Percentiles rank a stretch among this genome's conserved stretches.
Evolutionary conservation across 2,113 vertebrate species (phyloP).

Genomic region (Myrmecobius fasciatus): DNA sequence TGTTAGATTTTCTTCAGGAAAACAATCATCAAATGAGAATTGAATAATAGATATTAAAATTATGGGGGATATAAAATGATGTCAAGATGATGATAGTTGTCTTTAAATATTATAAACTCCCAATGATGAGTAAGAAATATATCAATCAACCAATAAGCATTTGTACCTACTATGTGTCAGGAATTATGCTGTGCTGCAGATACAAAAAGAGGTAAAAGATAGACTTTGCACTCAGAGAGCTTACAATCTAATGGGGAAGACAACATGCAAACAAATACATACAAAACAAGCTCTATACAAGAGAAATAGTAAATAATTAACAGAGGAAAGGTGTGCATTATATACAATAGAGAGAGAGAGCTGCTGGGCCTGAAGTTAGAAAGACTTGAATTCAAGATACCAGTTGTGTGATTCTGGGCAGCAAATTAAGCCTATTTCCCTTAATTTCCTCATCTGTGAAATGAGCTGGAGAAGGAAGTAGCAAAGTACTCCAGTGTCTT

Average conservation of each 20-base stretch:
- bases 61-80: background rate
- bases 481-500: too few relatives aligned
- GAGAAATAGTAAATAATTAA: background rate
- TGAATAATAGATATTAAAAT: background rate
- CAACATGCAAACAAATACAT: background rate
- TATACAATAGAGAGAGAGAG: too few relatives aligned
- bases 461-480: too few relatives aligned
- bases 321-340: too few relatives aligned
- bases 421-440: too few relatives aligned
- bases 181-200: background rate
- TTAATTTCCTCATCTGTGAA: too few relatives aligned
- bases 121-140: background rate
- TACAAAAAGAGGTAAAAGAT: background rate
- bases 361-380: too few relatives aligned
- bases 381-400: too few relatives aligned
- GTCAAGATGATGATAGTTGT: background rate
- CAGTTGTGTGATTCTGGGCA: too few relatives aligned
- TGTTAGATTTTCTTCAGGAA: background rate
- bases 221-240: background rate
- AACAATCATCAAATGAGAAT: background rate
- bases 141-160: background rate
- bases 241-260: background rate
- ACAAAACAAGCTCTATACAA: background rate
- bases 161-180: background rate
- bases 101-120: background rate